phyloP scores from a whole-genome alignment of 1,140 invertebrate species.

The Aphis gossypii region DNA sequence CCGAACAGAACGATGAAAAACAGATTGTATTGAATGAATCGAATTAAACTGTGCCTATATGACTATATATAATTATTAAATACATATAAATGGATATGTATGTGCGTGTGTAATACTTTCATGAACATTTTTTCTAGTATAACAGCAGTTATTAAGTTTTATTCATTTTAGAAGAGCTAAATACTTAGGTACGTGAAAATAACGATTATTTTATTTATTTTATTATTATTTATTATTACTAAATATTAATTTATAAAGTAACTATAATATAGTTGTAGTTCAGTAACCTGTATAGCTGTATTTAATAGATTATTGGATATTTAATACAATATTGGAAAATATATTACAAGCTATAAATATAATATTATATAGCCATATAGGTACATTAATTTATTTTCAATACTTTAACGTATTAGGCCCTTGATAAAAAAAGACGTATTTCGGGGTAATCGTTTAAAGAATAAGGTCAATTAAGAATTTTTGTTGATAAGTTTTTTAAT shows the following conservation, averaged over 20 bases:
- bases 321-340: not conserved
- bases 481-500: not conserved
- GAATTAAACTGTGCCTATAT: not conserved
- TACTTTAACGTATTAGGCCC: not conserved
- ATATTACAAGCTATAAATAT: not conserved
- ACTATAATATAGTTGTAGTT: not conserved
- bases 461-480: not conserved
- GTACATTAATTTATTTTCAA: not conserved
- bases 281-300: not conserved
- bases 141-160: not conserved
- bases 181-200: not conserved
- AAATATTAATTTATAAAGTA: not conserved
- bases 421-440: not conserved
- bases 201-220: not conserved
- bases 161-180: not conserved
- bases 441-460: not conserved
- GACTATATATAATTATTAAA: not conserved
- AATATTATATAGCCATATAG: not conserved
- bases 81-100: too few species aligned
- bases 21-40: not conserved
- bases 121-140: not conserved
- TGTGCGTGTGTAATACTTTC: not conserved
- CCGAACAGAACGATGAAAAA: not conserved
- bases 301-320: not conserved
- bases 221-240: not conserved